Base-by-base conservation (phyloP, 2,113 vertebrate genomes). In the Carassius auratus region DNA sequence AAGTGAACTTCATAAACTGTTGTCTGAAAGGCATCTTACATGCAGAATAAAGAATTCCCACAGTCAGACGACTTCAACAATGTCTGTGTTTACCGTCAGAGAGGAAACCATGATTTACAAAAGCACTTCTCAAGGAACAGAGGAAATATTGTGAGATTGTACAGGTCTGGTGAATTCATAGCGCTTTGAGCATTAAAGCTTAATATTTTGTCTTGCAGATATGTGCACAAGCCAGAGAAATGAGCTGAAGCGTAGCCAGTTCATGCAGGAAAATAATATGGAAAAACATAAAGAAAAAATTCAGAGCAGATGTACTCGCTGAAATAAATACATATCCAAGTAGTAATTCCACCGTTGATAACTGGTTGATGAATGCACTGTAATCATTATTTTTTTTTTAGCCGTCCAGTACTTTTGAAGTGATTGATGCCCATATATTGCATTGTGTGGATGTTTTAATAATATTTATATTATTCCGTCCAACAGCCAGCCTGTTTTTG, bases 241-340 rank as follows among this genome's bases (percentile, higher is more conserved):
- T 10, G 2, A 45, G 4, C 36, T 73, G 30, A 69, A 69, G 66
- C 66, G 0, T 36, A 36, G 69, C 19, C 36, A 5, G 33, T 71
- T 21, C 8, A 8, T 19, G 33, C 68, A 19, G 9, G 42, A 30
- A 12, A n/a, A 45, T 73, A n/a, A 45, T 42, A 42, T 2, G 4
- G 19, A 73, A 21, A 73, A 71, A 42, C 68, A 12, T 42, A 71
- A 71, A 14, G 64, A 30, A 69, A 69, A 69, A 36, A 69, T 69
- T 33, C 66, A 42, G 36, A 5, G 19, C 19, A 71, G 36, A 42
- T 42, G 19, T 42, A n/a, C 4, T 71, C 68, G 7, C 19, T n/a
- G 68, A 71, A 68, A 68, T 68, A 8, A 68, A 66, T 8, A 15
- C 26, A 61, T 61, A 1, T 21, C 19, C 21, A 61, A n/a, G 21